phyloP scores from a whole-genome alignment of 2,797 vertebrate species.

The Florisuga fusca region DNA sequence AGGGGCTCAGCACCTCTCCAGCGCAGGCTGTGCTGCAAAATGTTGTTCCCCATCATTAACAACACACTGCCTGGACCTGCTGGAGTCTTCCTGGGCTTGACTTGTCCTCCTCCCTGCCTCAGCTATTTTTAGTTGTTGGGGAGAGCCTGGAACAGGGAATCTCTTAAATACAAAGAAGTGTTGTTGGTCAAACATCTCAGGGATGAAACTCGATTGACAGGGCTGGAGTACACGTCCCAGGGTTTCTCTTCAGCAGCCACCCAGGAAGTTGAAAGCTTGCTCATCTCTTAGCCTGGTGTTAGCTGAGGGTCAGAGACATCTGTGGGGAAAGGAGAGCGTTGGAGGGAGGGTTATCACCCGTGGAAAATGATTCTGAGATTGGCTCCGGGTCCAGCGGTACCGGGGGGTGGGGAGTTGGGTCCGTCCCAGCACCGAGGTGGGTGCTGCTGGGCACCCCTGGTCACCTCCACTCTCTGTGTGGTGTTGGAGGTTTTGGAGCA shows the following conservation, averaged over 20 bases:
- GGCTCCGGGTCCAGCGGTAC: not conserved
- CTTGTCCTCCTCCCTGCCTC: not conserved
- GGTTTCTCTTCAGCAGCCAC: not conserved
- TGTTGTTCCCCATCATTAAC: rapidly evolving
- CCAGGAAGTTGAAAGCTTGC: not conserved
- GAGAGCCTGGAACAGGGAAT: not conserved
- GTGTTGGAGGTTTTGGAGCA: not conserved
- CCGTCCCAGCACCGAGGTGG: rapidly evolving
- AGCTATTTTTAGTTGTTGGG: not conserved
- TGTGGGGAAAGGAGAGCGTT: not conserved
- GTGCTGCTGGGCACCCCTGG: not conserved
- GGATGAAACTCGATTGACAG: not conserved
- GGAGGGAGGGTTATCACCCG: not conserved
- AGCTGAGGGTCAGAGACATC: not conserved
- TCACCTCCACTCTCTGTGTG: not conserved
- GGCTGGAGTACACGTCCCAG: not conserved
- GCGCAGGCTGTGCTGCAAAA: not conserved
- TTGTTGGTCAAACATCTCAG: not conserved
- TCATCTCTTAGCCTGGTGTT: not conserved
- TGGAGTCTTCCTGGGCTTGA: not conserved
- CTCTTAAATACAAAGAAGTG: not conserved
- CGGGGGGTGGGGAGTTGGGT: not conserved
- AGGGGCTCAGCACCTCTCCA: not conserved
- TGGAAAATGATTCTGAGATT: not conserved
- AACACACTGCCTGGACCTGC: rapidly evolving